A percentile compares a stretch with the other conserved stretches of the same genome.
Conservation (phyloP, 2,797 vertebrate species). For the Champsocephalus gunnari region DNA sequence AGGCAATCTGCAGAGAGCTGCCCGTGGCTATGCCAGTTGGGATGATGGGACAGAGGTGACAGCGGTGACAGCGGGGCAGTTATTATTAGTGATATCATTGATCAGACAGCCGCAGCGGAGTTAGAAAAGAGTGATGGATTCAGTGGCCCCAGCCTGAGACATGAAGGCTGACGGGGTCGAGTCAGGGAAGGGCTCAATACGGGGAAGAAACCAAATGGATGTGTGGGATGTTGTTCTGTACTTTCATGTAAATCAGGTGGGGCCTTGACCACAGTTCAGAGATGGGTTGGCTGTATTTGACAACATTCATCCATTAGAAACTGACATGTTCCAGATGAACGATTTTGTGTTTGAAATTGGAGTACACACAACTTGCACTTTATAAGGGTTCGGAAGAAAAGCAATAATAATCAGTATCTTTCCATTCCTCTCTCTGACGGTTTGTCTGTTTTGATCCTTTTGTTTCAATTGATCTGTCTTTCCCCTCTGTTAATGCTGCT, state of each 20-base stretch:
- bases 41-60: conserved; percentile 82
- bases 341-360: conserved; percentile 40
- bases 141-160: conserved; percentile 67
- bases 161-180: conserved; percentile 63
- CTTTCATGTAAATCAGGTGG: conserved; percentile 55
- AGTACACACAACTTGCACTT: conserved; percentile 18
- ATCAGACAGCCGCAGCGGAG: conserved; percentile 78
- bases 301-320: conserved; percentile 50
- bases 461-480: conserved; percentile 14
- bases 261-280: conserved; percentile 54
- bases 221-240: conserved; percentile 20
- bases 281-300: conserved; percentile 39
- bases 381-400: background rate
- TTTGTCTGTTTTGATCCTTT: conserved; percentile 24
- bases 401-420: conserved; percentile 20
- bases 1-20: conserved; percentile 84
- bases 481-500: conserved; percentile 12
- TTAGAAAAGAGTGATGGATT: conserved; percentile 83
- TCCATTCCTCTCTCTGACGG: conserved; percentile 20
- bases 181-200: conserved; percentile 40
- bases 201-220: conserved; percentile 15
- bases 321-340: conserved; percentile 42
- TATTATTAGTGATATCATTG: conserved; percentile 89
- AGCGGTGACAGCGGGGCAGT: conserved; percentile 83
- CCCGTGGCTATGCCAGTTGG: conserved; percentile 77